Evolutionary conservation across 2,888 invertebrate species (phyloP).

Genomic region (Eupithecia insigniata): DNA sequence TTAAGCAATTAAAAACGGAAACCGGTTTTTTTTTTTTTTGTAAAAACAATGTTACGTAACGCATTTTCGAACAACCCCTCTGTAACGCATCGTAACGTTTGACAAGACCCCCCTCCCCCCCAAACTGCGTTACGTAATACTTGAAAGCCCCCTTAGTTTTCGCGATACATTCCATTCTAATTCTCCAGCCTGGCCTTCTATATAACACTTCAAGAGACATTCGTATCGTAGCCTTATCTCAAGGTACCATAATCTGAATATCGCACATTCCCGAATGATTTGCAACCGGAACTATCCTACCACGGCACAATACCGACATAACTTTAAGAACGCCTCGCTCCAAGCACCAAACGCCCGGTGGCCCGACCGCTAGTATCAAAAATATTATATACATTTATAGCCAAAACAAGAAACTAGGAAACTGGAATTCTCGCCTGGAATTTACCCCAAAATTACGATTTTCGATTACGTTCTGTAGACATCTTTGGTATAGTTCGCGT

Average conservation of each 20-base stretch:
- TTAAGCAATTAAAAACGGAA: too few species aligned
- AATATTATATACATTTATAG: conserved; percentile 43
- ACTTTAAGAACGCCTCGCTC: conserved; percentile 52
- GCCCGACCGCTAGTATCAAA: conserved; percentile 66
- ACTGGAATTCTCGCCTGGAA: conserved; percentile 1
- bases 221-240: neutral
- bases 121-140: too few species aligned
- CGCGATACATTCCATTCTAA: neutral
- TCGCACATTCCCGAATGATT: conserved; percentile 22
- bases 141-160: too few species aligned
- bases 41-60: too few species aligned
- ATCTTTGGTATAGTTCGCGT: too few species aligned
- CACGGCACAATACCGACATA: conserved; percentile 67
- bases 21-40: too few species aligned
- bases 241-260: neutral
- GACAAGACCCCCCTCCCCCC: too few species aligned
- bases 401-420: conserved; percentile 19
- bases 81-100: too few species aligned
- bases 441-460: neutral
- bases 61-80: too few species aligned
- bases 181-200: neutral
- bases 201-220: neutral
- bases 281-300: conserved; percentile 34
- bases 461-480: neutral
- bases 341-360: conserved; percentile 81